These are phyloP conservation scores for Pseudoips prasinana DNA, from an alignment of 2,888 invertebrate genomes.

Conservation along the genomic window DNA sequence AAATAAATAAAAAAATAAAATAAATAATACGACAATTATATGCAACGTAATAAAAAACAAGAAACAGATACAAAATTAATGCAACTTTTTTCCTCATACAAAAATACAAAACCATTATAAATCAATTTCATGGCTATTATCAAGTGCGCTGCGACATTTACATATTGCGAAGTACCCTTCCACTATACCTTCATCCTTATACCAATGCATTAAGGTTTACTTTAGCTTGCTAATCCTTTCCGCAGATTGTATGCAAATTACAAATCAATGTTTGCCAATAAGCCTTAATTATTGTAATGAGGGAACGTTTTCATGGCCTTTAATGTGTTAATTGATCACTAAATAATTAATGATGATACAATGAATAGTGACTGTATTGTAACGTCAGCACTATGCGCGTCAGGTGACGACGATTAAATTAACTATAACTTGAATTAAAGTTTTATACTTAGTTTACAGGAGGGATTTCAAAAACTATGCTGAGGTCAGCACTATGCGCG, in stretches of 20 bases:
- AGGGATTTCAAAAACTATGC: no score
- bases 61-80: no score
- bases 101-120: constrained; percentile 16
- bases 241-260: constrained; percentile 35
- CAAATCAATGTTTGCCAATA: constrained; percentile 36
- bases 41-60: no score
- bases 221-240: not conserved
- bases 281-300: constrained; percentile 35
- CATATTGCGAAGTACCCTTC: constrained; percentile 9
- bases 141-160: constrained; percentile 26
- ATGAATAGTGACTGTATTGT: constrained; percentile 18
- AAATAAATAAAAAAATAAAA: no score
- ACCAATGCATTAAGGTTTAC: not conserved
- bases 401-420: no score
- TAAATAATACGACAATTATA: no score
- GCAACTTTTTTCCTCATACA: no score
- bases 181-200: constrained; percentile 3
- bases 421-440: no score
- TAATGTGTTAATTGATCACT: constrained; percentile 37
- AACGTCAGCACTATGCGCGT: constrained; percentile 6
- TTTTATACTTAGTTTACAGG: no score
- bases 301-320: constrained; percentile 28
- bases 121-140: constrained; percentile 27
- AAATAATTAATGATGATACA: constrained; percentile 29
- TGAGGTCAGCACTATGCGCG: constrained; percentile 7